phyloP scores from a whole-genome alignment of 1,140 invertebrate genomes.

The Planococcus citri region DNA sequence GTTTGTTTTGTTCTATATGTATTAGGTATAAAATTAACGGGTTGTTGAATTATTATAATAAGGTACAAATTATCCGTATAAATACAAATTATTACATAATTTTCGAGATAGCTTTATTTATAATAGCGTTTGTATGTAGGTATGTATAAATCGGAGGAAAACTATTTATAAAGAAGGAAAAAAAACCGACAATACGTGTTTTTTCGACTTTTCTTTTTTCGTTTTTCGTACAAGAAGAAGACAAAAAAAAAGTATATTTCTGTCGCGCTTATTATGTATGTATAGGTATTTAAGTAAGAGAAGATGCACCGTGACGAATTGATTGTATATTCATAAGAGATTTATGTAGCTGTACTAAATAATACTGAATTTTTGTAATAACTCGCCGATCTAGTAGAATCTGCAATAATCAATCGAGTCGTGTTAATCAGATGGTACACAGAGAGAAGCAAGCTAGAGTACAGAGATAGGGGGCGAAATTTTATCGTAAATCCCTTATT shows the following conservation, averaged over 20 bases:
- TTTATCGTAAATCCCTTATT: neutral
- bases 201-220: too few relatives aligned
- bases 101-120: neutral
- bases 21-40: neutral
- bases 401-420: neutral
- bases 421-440: neutral
- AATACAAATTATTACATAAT: slow-evolving; percentile 1
- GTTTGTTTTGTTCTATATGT: too few relatives aligned
- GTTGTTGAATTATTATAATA: too few relatives aligned
- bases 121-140: too few relatives aligned
- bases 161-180: too few relatives aligned
- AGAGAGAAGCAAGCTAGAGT: too few relatives aligned
- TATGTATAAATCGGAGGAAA: too few relatives aligned
- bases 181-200: too few relatives aligned
- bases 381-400: slow-evolving; percentile 12
- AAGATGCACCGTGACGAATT: neutral
- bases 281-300: too few relatives aligned
- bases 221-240: too few relatives aligned
- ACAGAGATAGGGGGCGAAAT: neutral
- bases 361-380: slow-evolving; percentile 16
- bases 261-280: neutral
- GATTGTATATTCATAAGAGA: neutral
- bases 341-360: slow-evolving; percentile 15
- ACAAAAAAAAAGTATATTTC: neutral
- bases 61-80: neutral